These are phyloP conservation scores for Schrankia costaestrigalis DNA, from an alignment of 2,888 invertebrate genomes.

Conservation along the genomic window DNA sequence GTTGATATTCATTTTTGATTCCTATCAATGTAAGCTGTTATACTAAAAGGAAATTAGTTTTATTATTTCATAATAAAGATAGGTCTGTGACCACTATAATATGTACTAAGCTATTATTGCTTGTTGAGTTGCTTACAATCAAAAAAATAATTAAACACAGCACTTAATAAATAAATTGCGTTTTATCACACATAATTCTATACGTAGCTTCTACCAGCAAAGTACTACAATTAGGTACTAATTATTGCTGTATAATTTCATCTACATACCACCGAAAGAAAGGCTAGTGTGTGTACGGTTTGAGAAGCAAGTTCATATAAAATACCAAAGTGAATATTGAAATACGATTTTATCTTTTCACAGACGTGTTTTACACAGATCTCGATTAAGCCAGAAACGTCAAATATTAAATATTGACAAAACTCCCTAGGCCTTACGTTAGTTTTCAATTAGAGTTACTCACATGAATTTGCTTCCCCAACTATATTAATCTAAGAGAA, in stretches of 20 bases:
- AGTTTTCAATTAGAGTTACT: slow-evolving; percentile 6
- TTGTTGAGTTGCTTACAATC: slow-evolving; percentile 37
- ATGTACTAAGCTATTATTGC: slow-evolving; percentile 21
- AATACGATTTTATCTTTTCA: not conserved
- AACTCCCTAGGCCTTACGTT: slow-evolving; percentile 11
- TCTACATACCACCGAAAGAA: slow-evolving; percentile 75
- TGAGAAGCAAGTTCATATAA: slow-evolving; percentile 32
- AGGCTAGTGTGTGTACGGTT: slow-evolving; percentile 57
- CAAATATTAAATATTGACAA: slow-evolving; percentile 24
- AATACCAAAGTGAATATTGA: not conserved
- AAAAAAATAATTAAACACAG: slow-evolving; percentile 45
- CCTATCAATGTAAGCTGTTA: not conserved
- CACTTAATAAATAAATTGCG: slow-evolving; percentile 61
- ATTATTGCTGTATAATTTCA: slow-evolving; percentile 76
- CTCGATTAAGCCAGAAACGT: slow-evolving; percentile 11
- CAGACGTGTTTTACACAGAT: slow-evolving; percentile 39
- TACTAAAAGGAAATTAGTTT: no score
- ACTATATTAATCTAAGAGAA: slow-evolving; percentile 59
- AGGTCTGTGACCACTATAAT: slow-evolving; percentile 23
- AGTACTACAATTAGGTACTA: slow-evolving; percentile 72
- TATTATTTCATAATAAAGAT: slow-evolving; percentile 11
- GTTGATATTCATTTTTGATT: not conserved
- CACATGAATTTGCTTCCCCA: slow-evolving; percentile 42
- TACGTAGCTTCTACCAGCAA: slow-evolving; percentile 74
- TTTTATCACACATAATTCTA: slow-evolving; percentile 72